Conservation (phyloP, 2,113 vertebrate species). For the Neotoma lepida region DNA sequence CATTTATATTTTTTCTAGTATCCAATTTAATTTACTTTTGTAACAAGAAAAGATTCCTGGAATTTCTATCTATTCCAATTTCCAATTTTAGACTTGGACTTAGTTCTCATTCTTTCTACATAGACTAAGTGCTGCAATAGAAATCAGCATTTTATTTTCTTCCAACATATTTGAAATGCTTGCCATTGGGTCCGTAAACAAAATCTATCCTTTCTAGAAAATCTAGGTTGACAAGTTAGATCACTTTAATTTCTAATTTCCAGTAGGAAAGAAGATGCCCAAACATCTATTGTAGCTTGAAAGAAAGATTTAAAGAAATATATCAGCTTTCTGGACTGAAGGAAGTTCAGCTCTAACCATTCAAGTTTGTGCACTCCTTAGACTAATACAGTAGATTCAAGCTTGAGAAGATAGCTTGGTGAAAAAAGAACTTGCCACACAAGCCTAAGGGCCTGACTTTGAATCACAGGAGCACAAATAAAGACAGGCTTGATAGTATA, state of each 20-base stretch:
- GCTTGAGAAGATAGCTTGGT: background rate
- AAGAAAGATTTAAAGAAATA: background rate
- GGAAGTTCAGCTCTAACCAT: background rate
- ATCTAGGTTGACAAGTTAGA: background rate
- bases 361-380: background rate
- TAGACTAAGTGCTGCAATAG: slow-evolving; percentile 58
- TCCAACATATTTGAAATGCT: background rate
- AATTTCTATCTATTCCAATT: slow-evolving; percentile 53
- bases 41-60: background rate
- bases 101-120: slow-evolving; percentile 65
- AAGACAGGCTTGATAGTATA: background rate
- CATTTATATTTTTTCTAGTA: slow-evolving; percentile 52
- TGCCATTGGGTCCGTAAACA: background rate
- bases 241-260: background rate
- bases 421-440: too few species aligned
- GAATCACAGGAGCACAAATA: background rate
- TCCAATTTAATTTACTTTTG: slow-evolving; percentile 58
- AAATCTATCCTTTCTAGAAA: background rate
- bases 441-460: background rate
- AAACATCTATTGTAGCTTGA: background rate
- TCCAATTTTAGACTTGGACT: slow-evolving; percentile 22
- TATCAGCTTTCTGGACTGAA: background rate
- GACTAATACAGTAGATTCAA: background rate
- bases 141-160: background rate
- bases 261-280: background rate